Conservation (phyloP, 2,888 invertebrate genomes). For the Laothoe populi region DNA sequence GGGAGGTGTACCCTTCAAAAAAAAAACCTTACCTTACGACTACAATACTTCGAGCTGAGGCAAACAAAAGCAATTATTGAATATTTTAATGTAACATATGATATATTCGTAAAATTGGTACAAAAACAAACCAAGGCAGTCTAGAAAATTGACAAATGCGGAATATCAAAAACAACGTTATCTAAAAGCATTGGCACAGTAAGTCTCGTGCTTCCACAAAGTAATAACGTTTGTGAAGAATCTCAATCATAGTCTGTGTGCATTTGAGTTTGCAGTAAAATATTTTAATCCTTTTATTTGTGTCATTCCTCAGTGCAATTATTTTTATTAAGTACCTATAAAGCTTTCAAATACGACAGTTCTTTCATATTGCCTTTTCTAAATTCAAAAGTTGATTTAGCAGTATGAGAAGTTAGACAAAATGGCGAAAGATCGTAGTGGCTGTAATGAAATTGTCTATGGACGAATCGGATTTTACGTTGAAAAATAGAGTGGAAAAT, state of each 20-base stretch:
- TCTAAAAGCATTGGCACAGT: neutral
- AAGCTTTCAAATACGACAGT: conserved; percentile 33
- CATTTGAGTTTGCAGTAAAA: conserved; percentile 39
- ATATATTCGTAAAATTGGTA: no score
- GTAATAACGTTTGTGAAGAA: conserved; percentile 38
- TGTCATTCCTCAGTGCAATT: conserved; percentile 34
- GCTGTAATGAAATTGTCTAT: neutral
- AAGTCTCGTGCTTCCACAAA: conserved; percentile 30
- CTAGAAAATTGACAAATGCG: neutral
- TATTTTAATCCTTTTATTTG: conserved; percentile 42
- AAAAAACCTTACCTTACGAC: no score
- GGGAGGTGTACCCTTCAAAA: no score
- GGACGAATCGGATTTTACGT: neutral
- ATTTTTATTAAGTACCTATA: conserved; percentile 33
- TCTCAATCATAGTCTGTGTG: conserved; percentile 27
- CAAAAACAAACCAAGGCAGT: no score
- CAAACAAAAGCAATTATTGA: no score
- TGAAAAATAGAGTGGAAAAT: neutral
- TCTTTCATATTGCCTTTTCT: conserved; percentile 5
- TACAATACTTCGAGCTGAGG: no score
- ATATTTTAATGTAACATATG: no score
- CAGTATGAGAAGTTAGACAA: conserved; percentile 1
- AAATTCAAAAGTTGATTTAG: conserved; percentile 5
- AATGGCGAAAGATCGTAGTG: neutral
- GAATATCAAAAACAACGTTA: neutral